A percentile compares a stretch with the other conserved stretches of the same genome.
These are phyloP conservation scores for Tenualosa thibaudeaui DNA, from an alignment of 2,797 vertebrate genomes.

Conservation along the genomic window DNA sequence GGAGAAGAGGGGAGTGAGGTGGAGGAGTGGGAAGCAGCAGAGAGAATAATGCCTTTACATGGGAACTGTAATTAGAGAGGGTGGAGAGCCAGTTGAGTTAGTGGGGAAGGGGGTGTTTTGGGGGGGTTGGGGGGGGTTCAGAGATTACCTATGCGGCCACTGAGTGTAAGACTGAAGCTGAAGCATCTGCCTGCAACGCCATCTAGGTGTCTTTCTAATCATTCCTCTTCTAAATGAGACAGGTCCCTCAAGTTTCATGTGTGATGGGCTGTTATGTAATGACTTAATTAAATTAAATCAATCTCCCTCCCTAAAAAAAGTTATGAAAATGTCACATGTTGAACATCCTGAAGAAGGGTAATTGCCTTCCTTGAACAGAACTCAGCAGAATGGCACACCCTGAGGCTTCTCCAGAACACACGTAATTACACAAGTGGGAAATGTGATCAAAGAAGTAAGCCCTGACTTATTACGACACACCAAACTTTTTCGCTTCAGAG, in stretches of 20 bases:
- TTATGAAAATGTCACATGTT: conserved; percentile 22
- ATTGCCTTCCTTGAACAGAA: neutral
- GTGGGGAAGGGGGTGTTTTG: neutral
- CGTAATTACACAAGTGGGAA: conserved; percentile 20
- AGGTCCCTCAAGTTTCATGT: neutral
- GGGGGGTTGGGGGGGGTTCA: too few species aligned
- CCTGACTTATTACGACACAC: neutral
- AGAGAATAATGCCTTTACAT: conserved; percentile 68
- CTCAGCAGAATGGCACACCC: neutral
- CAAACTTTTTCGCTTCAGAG: neutral
- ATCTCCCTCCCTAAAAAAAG: neutral
- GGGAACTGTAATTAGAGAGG: conserved; percentile 68
- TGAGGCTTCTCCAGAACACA: neutral
- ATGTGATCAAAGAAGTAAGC: conserved; percentile 26
- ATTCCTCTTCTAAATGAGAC: conserved; percentile 10
- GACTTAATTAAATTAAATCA: conserved; percentile 26
- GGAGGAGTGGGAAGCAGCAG: conserved; percentile 63
- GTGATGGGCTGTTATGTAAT: conserved; percentile 16
- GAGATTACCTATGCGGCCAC: neutral
- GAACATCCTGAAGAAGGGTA: conserved; percentile 9
- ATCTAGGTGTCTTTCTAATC: neutral
- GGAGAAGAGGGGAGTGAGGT: conserved; percentile 53
- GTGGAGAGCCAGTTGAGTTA: conserved; percentile 54
- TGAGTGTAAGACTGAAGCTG: neutral
- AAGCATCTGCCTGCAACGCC: neutral